These are phyloP conservation scores for Chelon labrosus DNA, from an alignment of 2,797 vertebrate genomes.

Conservation along the genomic window DNA sequence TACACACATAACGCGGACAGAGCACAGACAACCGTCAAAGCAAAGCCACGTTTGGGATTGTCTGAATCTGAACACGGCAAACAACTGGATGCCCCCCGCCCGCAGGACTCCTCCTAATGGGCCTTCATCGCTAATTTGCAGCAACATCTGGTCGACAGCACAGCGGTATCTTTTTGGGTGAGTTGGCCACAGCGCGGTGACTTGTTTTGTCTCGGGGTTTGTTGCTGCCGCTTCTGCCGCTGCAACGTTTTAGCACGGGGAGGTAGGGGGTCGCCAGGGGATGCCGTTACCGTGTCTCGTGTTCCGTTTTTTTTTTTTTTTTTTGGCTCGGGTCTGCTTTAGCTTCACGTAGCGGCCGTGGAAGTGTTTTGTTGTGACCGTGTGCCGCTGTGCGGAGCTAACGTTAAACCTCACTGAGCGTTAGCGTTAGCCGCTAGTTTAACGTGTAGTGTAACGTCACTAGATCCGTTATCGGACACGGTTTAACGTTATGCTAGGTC, in stretches of 20 bases:
- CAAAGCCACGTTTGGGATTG: constrained; percentile 70
- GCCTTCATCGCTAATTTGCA: constrained; percentile 65
- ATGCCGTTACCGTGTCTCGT: not conserved
- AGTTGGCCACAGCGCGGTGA: constrained; percentile 64
- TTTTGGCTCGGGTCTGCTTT: not conserved
- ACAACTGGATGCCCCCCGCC: constrained; percentile 63
- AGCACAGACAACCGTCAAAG: constrained; percentile 50
- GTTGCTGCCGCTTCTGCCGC: constrained; percentile 42
- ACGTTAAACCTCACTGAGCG: constrained; percentile 18
- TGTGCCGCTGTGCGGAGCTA: not conserved
- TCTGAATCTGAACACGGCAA: constrained; percentile 27
- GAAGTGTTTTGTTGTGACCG: not conserved
- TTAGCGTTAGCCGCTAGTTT: constrained; percentile 72
- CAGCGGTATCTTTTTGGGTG: constrained; percentile 68
- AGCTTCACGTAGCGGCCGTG: not conserved
- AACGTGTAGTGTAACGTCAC: constrained; percentile 36
- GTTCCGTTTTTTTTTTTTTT: no score
- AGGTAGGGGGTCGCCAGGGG: constrained; percentile 16
- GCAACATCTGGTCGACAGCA: constrained; percentile 67
- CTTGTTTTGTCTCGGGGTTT: constrained; percentile 61
- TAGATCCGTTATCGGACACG: constrained; percentile 71
- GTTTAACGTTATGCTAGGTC: constrained; percentile 22
- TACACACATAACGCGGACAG: constrained; percentile 58
- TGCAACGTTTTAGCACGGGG: constrained; percentile 42
- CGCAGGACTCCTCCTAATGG: constrained; percentile 68